Percentiles rank a stretch among this genome's conserved stretches.
Evolutionary conservation across 2,113 vertebrate species (phyloP).

Genomic region (Oreotrochilus melanogaster): DNA sequence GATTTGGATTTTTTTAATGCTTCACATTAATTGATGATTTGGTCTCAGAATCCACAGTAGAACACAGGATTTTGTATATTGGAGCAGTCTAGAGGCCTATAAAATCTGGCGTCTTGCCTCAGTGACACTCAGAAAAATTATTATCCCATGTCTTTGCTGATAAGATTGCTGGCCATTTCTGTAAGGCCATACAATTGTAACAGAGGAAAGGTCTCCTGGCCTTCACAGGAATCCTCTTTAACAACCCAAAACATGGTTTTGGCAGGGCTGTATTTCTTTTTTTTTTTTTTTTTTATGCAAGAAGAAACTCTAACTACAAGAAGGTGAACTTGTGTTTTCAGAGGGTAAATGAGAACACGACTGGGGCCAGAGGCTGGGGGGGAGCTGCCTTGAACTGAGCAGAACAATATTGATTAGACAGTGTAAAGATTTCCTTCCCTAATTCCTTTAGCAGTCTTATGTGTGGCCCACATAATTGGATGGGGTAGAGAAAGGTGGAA

Average conservation of each 20-base stretch:
- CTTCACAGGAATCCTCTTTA: neutral
- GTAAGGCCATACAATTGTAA: neutral
- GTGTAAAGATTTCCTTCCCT: slow-evolving; percentile 23
- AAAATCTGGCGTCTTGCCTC: slow-evolving; percentile 51
- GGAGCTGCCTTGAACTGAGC: slow-evolving; percentile 3
- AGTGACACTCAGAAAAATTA: slow-evolving; percentile 42
- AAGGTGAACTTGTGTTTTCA: neutral
- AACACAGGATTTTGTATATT: slow-evolving; percentile 63
- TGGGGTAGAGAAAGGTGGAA: slow-evolving; percentile 47
- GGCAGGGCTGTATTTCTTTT: neutral
- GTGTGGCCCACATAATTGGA: slow-evolving; percentile 19
- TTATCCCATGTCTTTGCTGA: neutral
- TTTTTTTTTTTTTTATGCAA: neutral
- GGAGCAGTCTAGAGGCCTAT: slow-evolving; percentile 59
- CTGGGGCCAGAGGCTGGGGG: neutral
- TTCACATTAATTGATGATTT: slow-evolving; percentile 72
- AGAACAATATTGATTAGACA: slow-evolving; percentile 39
- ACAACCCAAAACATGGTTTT: neutral
- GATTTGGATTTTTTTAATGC: slow-evolving; percentile 65
- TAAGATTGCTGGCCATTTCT: neutral
- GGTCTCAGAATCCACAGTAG: slow-evolving; percentile 61
- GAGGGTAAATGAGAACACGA: neutral
- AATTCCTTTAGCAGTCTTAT: slow-evolving; percentile 57
- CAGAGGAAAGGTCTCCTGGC: neutral
- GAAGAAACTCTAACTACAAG: neutral